phyloP scores from a whole-genome alignment of 1,140 invertebrate genomes.

The Microplitis demolitor region DNA sequence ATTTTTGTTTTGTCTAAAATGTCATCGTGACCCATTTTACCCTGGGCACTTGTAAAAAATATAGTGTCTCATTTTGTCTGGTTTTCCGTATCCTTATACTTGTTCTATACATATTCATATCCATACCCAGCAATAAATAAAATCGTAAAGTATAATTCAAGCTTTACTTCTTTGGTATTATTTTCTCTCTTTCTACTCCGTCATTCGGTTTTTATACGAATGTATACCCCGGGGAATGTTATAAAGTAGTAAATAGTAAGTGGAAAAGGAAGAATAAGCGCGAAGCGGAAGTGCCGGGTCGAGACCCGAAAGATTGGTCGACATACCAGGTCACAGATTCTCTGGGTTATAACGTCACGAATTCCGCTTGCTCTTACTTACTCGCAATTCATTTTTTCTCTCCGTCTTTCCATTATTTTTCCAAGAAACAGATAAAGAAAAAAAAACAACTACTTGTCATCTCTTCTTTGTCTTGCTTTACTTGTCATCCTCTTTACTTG shows the following conservation, averaged over 20 bases:
- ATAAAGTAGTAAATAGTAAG: not conserved
- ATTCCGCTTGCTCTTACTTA: slow-evolving; percentile 40
- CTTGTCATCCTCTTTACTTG: too few species aligned
- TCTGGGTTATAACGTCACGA: slow-evolving; percentile 47
- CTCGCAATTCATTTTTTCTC: not conserved
- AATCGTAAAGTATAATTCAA: not conserved
- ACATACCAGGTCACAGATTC: slow-evolving; percentile 48
- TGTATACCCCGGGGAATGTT: not conserved
- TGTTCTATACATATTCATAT: too few species aligned
- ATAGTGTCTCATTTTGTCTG: too few species aligned
- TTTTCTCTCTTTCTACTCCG: too few species aligned
- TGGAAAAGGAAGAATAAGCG: slow-evolving; percentile 16
- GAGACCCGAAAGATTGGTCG: slow-evolving; percentile 42
- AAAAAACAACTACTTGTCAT: not conserved
- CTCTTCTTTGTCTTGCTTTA: not conserved
- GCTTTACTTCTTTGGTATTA: not conserved
- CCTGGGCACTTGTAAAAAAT: too few species aligned
- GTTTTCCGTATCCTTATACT: too few species aligned
- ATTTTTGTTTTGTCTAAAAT: too few species aligned
- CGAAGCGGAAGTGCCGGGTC: slow-evolving; percentile 17
- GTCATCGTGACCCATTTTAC: too few species aligned
- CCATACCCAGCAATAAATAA: too few species aligned
- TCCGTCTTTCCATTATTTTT: not conserved
- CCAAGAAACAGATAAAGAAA: too few species aligned
- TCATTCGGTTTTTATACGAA: not conserved